phyloP scores from a whole-genome alignment of 2,797 vertebrate genomes.

The Chiloscyllium punctatum region DNA sequence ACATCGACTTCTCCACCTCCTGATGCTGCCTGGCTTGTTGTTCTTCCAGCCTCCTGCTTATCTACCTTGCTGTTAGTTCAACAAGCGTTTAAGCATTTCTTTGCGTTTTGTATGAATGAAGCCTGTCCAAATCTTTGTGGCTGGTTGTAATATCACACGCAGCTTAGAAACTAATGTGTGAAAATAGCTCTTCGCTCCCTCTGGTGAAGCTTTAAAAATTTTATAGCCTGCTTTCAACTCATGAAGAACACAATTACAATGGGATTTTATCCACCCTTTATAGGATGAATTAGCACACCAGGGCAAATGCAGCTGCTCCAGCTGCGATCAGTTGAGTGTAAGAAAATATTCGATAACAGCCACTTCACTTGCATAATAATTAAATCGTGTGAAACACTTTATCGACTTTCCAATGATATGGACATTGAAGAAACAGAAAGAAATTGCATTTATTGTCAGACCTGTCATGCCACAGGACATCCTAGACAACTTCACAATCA shows the following conservation, averaged over 20 bases:
- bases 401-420: neutral
- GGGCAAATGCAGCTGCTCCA: neutral
- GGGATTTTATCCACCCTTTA: neutral
- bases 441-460: neutral
- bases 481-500: neutral
- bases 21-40: too few species aligned
- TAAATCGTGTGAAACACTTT: neutral
- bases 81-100: neutral
- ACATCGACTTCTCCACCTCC: too few species aligned
- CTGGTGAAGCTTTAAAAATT: neutral
- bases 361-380: neutral
- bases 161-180: neutral
- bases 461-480: neutral
- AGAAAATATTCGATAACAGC: neutral
- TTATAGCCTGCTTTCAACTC: neutral
- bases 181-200: neutral
- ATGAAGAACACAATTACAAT: neutral
- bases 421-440: too few species aligned
- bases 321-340: neutral
- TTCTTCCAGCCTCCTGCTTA: too few species aligned
- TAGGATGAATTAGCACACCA: neutral
- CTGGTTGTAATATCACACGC: neutral
- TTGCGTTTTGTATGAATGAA: neutral
- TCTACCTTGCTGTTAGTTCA: neutral
- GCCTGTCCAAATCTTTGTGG: neutral